phyloP scores from a whole-genome alignment of 2,888 invertebrate species.

The Athalia circularis region DNA sequence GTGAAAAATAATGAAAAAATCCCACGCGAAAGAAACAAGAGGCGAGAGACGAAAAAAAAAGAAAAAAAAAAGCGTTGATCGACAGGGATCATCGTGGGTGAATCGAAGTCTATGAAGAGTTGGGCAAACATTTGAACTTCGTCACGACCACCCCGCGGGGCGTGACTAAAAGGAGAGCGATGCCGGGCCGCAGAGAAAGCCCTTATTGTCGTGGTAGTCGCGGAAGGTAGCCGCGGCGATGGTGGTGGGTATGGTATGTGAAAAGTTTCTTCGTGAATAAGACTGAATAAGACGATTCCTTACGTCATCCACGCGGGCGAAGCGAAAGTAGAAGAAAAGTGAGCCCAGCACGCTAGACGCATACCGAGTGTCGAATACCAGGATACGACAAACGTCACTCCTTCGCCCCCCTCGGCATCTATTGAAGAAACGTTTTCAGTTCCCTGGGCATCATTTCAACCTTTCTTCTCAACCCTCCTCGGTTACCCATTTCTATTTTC shows the following conservation, averaged over 20 bases:
- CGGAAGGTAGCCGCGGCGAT: background rate
- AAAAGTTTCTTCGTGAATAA: constrained; percentile 58
- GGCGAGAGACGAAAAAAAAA: too few species aligned
- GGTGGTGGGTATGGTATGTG: constrained; percentile 55
- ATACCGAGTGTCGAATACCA: constrained; percentile 57
- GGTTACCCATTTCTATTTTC: too few species aligned
- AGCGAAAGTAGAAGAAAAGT: constrained; percentile 59
- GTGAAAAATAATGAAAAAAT: constrained; percentile 50
- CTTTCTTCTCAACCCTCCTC: constrained; percentile 18
- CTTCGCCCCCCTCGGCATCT: background rate
- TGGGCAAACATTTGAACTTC: constrained; percentile 59
- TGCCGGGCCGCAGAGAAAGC: constrained; percentile 61
- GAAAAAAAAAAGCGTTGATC: background rate
- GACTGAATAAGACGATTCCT: constrained; percentile 68
- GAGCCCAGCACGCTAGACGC: constrained; percentile 59
- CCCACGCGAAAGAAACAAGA: background rate
- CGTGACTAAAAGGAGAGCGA: constrained; percentile 69
- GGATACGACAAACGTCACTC: constrained; percentile 37
- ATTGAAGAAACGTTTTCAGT: constrained; percentile 41
- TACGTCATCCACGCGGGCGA: constrained; percentile 61
- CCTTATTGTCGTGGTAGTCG: constrained; percentile 62
- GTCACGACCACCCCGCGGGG: constrained; percentile 52
- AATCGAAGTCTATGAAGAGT: constrained; percentile 34
- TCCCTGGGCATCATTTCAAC: constrained; percentile 33
- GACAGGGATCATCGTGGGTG: constrained; percentile 33